Conservation (phyloP, 2,888 invertebrate species). For the Tachina grossa region DNA sequence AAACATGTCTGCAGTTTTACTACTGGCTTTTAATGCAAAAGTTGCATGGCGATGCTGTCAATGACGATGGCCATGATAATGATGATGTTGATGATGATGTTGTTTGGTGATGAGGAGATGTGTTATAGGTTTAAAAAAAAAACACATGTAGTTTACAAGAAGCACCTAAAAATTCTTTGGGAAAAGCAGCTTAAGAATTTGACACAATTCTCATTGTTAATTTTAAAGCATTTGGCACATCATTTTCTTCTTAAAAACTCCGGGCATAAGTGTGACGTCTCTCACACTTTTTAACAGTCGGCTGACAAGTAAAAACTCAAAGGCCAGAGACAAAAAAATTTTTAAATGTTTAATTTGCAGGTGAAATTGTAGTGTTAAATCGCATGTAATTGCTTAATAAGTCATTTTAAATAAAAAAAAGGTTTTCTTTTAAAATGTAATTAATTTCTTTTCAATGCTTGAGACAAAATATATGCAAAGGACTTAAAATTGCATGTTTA, state of each 20-base stretch:
- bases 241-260: conserved; percentile 33
- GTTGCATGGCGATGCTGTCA: background rate
- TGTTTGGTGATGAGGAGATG: conserved; percentile 20
- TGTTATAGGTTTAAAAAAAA: conserved; percentile 41
- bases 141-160: conserved; percentile 46
- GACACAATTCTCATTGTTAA: conserved; percentile 80
- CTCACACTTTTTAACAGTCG: conserved; percentile 70
- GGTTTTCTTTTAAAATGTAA: conserved; percentile 62
- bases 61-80: background rate
- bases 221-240: conserved; percentile 72
- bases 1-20: conserved; percentile 38
- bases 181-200: conserved; percentile 74
- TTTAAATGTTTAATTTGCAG: conserved; percentile 6
- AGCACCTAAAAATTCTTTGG: conserved; percentile 65
- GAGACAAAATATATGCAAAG: background rate
- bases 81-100: background rate
- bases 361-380: conserved; percentile 48
- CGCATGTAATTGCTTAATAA: conserved; percentile 73
- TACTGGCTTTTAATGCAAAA: conserved; percentile 10
- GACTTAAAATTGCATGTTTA: conserved; percentile 38
- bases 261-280: conserved; percentile 71
- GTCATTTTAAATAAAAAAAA: conserved; percentile 59
- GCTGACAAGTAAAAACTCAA: background rate
- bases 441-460: conserved; percentile 65
- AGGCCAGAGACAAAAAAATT: background rate